Percentiles rank a stretch among this genome's conserved stretches.
These are phyloP conservation scores for Arizona elegans DNA, from an alignment of 2,113 vertebrate genomes.

Conservation along the genomic window DNA sequence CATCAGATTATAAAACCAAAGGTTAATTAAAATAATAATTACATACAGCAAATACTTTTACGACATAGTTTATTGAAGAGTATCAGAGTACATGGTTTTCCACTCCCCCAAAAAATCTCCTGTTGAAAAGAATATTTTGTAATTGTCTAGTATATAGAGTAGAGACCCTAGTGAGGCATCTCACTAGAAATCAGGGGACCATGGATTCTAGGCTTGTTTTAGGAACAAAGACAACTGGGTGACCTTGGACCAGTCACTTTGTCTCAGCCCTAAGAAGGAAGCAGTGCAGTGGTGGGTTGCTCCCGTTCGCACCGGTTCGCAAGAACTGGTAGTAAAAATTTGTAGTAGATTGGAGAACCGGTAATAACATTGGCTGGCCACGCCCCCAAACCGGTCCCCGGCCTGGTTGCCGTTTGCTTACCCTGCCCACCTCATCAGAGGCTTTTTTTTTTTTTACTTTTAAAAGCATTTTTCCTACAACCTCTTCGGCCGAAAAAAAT, in stretches of 20 bases:
- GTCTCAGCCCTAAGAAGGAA: neutral
- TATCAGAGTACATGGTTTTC: neutral
- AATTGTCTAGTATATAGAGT: neutral
- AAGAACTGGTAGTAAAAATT: no score
- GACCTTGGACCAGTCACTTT: neutral
- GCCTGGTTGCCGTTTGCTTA: no score
- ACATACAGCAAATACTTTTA: slow-evolving; percentile 5
- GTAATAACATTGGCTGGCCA: no score
- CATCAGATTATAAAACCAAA: neutral
- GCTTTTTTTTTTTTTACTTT: no score
- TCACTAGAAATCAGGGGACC: neutral
- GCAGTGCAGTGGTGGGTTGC: neutral
- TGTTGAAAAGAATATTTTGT: neutral
- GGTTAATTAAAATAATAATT: neutral
- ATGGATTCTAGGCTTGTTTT: neutral
- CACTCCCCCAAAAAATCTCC: no score
- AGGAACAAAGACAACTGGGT: neutral
- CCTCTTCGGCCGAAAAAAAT: no score
- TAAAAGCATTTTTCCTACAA: no score
- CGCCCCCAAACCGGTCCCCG: no score
- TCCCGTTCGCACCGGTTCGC: no score
- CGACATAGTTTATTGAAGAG: neutral
- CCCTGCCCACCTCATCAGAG: no score
- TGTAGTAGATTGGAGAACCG: no score
- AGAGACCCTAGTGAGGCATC: neutral